Conservation (phyloP, 1,140 invertebrate species). For the Coenobita brevimanus region DNA sequence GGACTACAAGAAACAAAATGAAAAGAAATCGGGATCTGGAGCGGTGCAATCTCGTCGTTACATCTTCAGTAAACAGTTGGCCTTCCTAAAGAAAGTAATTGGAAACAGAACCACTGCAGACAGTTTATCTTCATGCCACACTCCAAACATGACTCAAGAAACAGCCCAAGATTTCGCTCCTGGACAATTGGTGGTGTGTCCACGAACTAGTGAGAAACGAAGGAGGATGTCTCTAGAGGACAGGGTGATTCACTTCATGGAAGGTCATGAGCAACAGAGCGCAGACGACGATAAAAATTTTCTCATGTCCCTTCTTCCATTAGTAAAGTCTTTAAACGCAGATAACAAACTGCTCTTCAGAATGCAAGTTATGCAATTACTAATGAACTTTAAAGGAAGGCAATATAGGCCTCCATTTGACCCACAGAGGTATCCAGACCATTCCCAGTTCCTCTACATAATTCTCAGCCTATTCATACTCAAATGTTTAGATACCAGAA, state of each 20-base stretch:
- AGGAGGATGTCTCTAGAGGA: constrained; percentile 38
- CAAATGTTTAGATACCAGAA: constrained; percentile 29
- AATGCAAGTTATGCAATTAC: constrained; percentile 19
- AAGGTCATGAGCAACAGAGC: constrained; percentile 23
- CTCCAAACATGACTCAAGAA: constrained; percentile 1
- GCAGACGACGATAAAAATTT: constrained; percentile 25
- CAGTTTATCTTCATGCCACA: constrained; percentile 25
- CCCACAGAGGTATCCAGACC: constrained; percentile 28
- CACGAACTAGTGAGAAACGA: constrained; percentile 14
- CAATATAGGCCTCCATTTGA: constrained; percentile 36
- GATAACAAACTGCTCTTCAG: constrained; percentile 29
- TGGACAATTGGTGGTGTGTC: neutral
- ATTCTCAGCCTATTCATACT: constrained; percentile 38
- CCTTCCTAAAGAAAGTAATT: constrained; percentile 37
- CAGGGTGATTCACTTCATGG: constrained; percentile 28
- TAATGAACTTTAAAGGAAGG: constrained; percentile 35
- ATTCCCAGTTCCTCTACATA: neutral
- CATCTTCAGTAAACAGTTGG: constrained; percentile 31
- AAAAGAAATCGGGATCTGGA: constrained; percentile 21
- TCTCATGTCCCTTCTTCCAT: constrained; percentile 37
- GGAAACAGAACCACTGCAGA: neutral
- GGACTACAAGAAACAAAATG: constrained; percentile 22
- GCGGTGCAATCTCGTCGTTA: constrained; percentile 34
- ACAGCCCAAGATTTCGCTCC: constrained; percentile 29
- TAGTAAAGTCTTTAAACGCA: constrained; percentile 27